These are phyloP conservation scores for Anseranas semipalmata DNA, from an alignment of 2,113 vertebrate genomes.

Conservation along the genomic window DNA sequence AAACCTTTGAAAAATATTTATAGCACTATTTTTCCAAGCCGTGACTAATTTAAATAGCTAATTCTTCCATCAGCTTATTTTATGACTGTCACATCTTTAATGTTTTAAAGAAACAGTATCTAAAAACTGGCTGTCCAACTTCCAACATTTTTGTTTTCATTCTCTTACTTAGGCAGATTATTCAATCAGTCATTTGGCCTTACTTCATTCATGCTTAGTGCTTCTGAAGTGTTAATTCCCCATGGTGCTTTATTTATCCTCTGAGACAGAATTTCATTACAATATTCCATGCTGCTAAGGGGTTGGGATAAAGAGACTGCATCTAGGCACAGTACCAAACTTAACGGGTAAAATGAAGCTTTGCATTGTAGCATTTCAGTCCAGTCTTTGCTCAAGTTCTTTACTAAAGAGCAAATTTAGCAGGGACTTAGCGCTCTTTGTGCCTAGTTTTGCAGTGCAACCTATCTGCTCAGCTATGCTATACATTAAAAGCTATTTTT, in stretches of 20 bases:
- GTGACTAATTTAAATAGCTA: neutral
- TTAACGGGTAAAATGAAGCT: neutral
- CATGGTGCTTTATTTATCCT: neutral
- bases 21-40: neutral
- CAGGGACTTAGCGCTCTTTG: neutral
- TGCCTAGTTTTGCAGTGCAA: neutral
- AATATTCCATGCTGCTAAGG: neutral
- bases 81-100: neutral
- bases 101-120: neutral
- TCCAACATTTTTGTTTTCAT: neutral
- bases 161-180: neutral
- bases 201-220: neutral
- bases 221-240: neutral
- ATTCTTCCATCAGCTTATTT: conserved; percentile 8
- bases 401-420: neutral
- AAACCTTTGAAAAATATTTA: conserved; percentile 30
- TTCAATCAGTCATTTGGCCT: neutral
- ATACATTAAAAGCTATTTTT: neutral
- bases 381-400: neutral
- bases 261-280: neutral
- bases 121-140: neutral
- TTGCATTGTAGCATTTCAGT: neutral
- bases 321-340: neutral
- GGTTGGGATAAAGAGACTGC: neutral
- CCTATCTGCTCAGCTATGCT: neutral